These are phyloP conservation scores for Andricus grossulariae DNA, from an alignment of 1,140 invertebrate genomes.

Conservation along the genomic window DNA sequence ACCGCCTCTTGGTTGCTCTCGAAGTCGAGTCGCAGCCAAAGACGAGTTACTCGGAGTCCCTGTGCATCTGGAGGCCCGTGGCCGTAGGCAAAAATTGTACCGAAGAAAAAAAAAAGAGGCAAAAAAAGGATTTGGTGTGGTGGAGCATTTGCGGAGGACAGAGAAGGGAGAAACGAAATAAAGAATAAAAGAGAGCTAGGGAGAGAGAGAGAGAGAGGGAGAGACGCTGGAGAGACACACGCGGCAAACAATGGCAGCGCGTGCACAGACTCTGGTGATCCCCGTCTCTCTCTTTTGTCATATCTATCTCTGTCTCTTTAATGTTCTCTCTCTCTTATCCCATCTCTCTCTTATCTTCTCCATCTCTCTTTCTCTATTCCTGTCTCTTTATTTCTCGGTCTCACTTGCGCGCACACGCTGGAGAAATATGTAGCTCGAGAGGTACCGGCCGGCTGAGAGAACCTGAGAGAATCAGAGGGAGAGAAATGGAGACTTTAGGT, in stretches of 20 bases:
- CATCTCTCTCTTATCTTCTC: conserved; percentile 15
- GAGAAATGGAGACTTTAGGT: conserved; percentile 62
- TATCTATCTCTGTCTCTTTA: conserved; percentile 37
- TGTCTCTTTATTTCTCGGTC: conserved; percentile 29
- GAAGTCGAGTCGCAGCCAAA: conserved; percentile 28
- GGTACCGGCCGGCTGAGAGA: conserved; percentile 60
- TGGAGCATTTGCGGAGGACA: conserved; percentile 44
- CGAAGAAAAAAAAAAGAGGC: conserved; percentile 51
- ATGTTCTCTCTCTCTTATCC: conserved; percentile 36
- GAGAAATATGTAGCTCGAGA: conserved; percentile 56
- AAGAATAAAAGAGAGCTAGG: conserved; percentile 50
- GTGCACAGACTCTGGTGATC: conserved; percentile 60
- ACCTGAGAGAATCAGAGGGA: conserved; percentile 75
- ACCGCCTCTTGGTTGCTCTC: conserved; percentile 35
- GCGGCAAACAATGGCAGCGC: conserved; percentile 75
- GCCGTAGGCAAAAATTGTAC: conserved; percentile 63
- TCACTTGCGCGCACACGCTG: conserved; percentile 31
- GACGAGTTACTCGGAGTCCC: conserved; percentile 43
- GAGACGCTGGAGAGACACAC: conserved; percentile 50
- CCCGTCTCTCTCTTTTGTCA: conserved; percentile 38
- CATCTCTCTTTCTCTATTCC: conserved; percentile 14
- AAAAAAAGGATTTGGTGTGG: conserved; percentile 57
- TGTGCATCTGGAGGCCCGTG: conserved; percentile 47
- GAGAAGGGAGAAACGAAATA: conserved; percentile 35
- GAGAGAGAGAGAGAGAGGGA: conserved; percentile 55